Evolutionary conservation across 1,140 invertebrate species (phyloP).

Genomic region (Drosophila punjabiensis): DNA sequence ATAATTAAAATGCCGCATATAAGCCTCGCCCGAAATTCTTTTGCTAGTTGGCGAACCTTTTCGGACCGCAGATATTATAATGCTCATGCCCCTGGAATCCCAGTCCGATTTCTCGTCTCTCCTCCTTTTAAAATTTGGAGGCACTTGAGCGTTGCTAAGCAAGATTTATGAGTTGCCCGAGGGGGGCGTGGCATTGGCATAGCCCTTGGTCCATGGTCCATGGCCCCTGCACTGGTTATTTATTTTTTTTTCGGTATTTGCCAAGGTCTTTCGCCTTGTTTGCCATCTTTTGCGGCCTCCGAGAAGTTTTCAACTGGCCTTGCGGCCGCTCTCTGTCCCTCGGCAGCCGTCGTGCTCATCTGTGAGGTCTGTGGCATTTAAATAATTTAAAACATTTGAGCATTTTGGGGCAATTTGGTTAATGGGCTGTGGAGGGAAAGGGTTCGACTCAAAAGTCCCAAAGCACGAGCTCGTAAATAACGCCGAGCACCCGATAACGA

Average conservation of each 20-base stretch:
- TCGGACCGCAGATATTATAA: slow-evolving; percentile 62
- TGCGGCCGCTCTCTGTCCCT: slow-evolving; percentile 15
- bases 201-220: slow-evolving; percentile 14
- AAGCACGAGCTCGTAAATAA: slow-evolving; percentile 64
- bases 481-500: slow-evolving; percentile 29
- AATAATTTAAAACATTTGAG: slow-evolving; percentile 77
- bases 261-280: slow-evolving; percentile 68
- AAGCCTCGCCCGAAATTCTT: slow-evolving; percentile 44
- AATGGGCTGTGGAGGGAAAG: slow-evolving; percentile 69
- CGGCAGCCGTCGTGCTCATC: slow-evolving; percentile 20
- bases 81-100: slow-evolving; percentile 26
- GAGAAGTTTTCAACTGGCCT: slow-evolving; percentile 46
- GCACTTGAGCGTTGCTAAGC: slow-evolving; percentile 70
- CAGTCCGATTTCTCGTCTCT: slow-evolving; percentile 6
- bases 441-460: slow-evolving; percentile 45
- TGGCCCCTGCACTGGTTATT: slow-evolving; percentile 48
- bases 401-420: slow-evolving; percentile 79
- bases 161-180: slow-evolving; percentile 73
- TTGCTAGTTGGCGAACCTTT: slow-evolving; percentile 42
- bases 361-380: slow-evolving; percentile 56
- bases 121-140: slow-evolving; percentile 46
- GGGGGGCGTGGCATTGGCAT: slow-evolving; percentile 57
- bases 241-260: slow-evolving; percentile 40
- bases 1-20: slow-evolving; percentile 74
- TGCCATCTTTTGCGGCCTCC: slow-evolving; percentile 50